Percentiles rank a stretch among this genome's conserved stretches.
These are phyloP conservation scores for Drosophila bocqueti DNA, from an alignment of 1,140 invertebrate species.

Conservation along the genomic window DNA sequence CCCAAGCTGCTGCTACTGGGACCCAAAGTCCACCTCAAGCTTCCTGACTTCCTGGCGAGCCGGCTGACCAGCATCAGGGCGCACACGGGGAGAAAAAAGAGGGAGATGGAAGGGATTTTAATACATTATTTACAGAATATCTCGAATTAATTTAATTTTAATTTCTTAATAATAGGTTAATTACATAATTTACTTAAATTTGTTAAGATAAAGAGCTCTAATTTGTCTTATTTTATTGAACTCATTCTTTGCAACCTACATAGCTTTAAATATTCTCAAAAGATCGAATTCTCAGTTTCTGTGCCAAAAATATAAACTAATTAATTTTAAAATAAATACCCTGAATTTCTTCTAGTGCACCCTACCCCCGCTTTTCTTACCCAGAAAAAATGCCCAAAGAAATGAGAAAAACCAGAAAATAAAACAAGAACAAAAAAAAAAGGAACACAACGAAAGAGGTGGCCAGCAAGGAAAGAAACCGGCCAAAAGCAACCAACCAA, in stretches of 20 bases:
- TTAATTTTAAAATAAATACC: not conserved
- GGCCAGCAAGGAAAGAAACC: constrained; percentile 44
- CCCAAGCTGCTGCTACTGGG: constrained; percentile 1
- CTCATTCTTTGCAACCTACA: too few relatives aligned
- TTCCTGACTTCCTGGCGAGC: constrained; percentile 63
- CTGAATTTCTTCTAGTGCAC: not conserved
- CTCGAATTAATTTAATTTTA: too few relatives aligned
- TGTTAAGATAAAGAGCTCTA: too few relatives aligned
- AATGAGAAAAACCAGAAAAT: constrained; percentile 1
- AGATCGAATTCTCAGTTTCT: not conserved
- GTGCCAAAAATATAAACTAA: not conserved
- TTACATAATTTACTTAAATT: too few relatives aligned
- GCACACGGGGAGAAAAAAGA: constrained; percentile 9
- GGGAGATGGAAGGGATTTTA: fast-evolving
- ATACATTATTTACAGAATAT: not conserved
- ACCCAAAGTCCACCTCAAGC: constrained; percentile 39
- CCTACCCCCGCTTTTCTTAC: not conserved
- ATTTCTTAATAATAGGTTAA: too few relatives aligned
- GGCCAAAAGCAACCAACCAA: constrained; percentile 77
- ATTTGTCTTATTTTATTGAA: too few relatives aligned
- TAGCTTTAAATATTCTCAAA: not conserved
- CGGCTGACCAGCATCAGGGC: constrained; percentile 52
- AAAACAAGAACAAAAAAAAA: not conserved
- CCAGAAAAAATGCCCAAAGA: constrained; percentile 27
- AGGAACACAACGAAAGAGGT: constrained; percentile 13